A percentile compares a stretch with the other conserved stretches of the same genome.
Conservation (phyloP, 1,140 invertebrate species). For the Zaprionus davidi region DNA sequence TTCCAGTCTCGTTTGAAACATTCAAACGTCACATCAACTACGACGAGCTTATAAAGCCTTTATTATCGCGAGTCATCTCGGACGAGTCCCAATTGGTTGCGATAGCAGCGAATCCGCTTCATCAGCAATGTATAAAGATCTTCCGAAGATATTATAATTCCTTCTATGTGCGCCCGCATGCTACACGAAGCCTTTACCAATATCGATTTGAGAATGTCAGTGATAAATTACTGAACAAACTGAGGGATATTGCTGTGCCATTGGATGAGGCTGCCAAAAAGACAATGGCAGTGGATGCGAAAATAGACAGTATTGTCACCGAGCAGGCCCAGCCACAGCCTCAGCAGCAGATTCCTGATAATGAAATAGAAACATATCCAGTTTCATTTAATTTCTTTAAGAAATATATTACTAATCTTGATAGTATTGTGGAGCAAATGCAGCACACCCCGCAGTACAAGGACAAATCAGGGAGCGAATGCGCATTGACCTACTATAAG, state of each 20-base stretch:
- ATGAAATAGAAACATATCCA: not conserved
- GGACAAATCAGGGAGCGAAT: slow-evolving; percentile 5
- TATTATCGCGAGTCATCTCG: slow-evolving; percentile 7
- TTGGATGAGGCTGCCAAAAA: slow-evolving; percentile 22
- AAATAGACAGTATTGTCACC: not conserved
- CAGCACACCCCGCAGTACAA: slow-evolving; percentile 2
- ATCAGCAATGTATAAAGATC: slow-evolving; percentile 15
- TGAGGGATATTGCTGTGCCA: slow-evolving; percentile 13
- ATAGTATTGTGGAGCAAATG: slow-evolving; percentile 40
- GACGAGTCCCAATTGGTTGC: not conserved
- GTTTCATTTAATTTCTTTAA: slow-evolving; percentile 31
- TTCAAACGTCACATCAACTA: slow-evolving; percentile 43
- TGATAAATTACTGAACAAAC: not conserved
- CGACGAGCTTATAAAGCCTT: slow-evolving; percentile 20
- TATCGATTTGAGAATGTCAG: slow-evolving; percentile 33
- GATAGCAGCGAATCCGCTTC: not conserved
- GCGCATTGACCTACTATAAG: slow-evolving; percentile 24
- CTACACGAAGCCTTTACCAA: not conserved
- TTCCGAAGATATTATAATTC: slow-evolving; percentile 39
- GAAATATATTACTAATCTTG: slow-evolving; percentile 28
- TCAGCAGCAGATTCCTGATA: not conserved
- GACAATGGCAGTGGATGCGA: not conserved
- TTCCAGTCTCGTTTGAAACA: slow-evolving; percentile 39
- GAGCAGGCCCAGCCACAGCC: not conserved
- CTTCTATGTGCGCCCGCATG: slow-evolving; percentile 35